phyloP scores from a whole-genome alignment of 1,140 invertebrate species.

The Hypothenemus hampei region DNA sequence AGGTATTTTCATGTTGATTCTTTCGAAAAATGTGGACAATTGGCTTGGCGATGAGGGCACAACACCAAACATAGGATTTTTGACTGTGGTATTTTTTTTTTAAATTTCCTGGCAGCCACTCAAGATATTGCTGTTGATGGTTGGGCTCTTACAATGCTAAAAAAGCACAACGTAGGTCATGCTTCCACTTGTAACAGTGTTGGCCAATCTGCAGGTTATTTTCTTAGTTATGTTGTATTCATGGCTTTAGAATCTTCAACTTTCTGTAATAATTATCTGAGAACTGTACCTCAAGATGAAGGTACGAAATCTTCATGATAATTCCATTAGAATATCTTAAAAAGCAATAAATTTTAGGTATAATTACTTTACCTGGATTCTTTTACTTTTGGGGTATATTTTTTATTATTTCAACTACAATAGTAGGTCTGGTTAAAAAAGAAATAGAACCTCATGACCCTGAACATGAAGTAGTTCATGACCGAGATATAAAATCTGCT shows the following conservation, averaged over 20 bases:
- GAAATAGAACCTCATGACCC: slow-evolving; percentile 57
- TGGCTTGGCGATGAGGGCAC: slow-evolving; percentile 65
- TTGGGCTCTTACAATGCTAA: slow-evolving; percentile 98
- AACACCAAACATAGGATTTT: slow-evolving; percentile 71
- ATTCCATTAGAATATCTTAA: not conserved
- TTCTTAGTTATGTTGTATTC: slow-evolving; percentile 95
- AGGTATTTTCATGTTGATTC: slow-evolving; percentile 78
- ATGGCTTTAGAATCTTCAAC: slow-evolving; percentile 94
- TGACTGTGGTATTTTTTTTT: slow-evolving; percentile 85
- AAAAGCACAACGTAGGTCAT: slow-evolving; percentile 95
- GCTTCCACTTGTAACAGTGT: slow-evolving; percentile 98
- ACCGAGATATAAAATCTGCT: slow-evolving; percentile 57
- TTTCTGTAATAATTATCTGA: slow-evolving; percentile 92
- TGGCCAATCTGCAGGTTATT: slow-evolving; percentile 97
- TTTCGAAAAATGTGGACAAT: slow-evolving; percentile 68
- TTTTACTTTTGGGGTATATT: slow-evolving; percentile 92
- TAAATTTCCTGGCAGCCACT: slow-evolving; percentile 96
- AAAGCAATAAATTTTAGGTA: slow-evolving; percentile 44
- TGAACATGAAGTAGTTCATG: slow-evolving; percentile 45
- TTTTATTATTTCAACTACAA: slow-evolving; percentile 86
- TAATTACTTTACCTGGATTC: slow-evolving; percentile 89
- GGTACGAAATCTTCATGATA: slow-evolving; percentile 43
- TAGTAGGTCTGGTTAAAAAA: slow-evolving; percentile 84
- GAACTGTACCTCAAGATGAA: slow-evolving; percentile 61
- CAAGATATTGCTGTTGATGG: slow-evolving; percentile 99